Conservation (phyloP, 2,113 vertebrate genomes). For the Mustelus asterias region DNA sequence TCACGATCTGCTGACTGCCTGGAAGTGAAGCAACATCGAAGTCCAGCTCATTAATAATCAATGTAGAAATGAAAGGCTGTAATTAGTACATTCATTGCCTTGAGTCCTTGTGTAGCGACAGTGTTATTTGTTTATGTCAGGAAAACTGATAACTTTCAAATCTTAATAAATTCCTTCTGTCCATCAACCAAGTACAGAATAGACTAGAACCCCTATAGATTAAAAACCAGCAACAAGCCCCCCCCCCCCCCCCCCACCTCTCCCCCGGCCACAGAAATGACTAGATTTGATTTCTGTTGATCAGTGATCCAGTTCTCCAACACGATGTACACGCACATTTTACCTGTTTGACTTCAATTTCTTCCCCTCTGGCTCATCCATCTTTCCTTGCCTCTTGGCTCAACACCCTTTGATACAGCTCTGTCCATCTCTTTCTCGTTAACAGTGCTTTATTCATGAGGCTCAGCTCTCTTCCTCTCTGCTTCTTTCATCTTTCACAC, state of each 20-base stretch:
- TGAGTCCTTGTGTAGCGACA: neutral
- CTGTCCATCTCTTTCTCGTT: neutral
- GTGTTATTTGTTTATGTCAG: neutral
- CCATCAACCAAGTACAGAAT: neutral
- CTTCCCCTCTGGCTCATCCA: neutral
- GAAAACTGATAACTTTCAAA: neutral
- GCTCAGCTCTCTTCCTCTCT: neutral
- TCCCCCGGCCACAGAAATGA: no score
- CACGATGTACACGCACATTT: neutral
- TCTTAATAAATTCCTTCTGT: neutral
- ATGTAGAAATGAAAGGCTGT: neutral
- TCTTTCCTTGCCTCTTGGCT: no score
- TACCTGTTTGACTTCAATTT: neutral
- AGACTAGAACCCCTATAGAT: no score
- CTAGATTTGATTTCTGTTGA: neutral
- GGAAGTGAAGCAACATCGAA: neutral
- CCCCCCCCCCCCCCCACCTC: neutral
- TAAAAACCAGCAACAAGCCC: no score
- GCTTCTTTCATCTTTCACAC: neutral
- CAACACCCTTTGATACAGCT: neutral
- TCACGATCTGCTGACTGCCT: neutral
- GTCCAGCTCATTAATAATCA: neutral
- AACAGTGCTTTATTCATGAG: no score
- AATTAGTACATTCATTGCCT: neutral
- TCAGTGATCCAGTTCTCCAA: neutral